Conservation (phyloP, 2,113 vertebrate genomes). For the Oryzias melastigma region DNA sequence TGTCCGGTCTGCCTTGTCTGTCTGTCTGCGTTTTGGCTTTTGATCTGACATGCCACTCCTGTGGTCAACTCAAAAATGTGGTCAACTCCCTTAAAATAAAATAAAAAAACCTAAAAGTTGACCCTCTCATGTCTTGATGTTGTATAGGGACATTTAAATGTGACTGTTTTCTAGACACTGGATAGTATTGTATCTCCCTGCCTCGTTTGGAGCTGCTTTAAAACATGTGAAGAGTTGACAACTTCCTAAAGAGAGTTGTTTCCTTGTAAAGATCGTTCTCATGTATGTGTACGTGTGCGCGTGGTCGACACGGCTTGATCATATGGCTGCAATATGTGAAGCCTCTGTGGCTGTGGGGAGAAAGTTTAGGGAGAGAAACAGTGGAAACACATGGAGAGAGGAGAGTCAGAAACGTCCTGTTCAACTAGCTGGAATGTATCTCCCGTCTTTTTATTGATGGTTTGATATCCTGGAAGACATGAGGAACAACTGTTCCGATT, state of each 20-base stretch:
- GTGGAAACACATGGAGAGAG: conserved; percentile 57
- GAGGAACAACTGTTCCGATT: conserved; percentile 72
- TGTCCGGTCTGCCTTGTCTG: not conserved
- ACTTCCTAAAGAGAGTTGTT: conserved; percentile 72
- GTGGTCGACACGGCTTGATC: conserved; percentile 51
- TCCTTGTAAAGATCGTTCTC: conserved; percentile 66
- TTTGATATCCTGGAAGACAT: conserved; percentile 71
- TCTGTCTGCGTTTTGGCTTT: not conserved
- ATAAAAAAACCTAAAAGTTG: conserved; percentile 5
- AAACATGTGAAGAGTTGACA: conserved; percentile 71
- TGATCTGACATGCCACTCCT: not conserved
- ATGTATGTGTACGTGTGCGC: conserved; percentile 26
- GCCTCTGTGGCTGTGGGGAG: conserved; percentile 66
- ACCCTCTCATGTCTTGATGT: conserved; percentile 6
- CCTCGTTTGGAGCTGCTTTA: conserved; percentile 67
- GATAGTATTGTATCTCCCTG: conserved; percentile 62
- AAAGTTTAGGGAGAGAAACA: conserved; percentile 57
- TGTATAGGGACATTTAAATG: conserved; percentile 5
- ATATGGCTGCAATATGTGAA: conserved; percentile 77
- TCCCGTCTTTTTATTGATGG: conserved; percentile 71
- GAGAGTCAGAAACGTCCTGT: conserved; percentile 69
- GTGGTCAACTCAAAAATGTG: conserved; percentile 17
- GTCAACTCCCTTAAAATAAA: conserved; percentile 6
- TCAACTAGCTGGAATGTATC: conserved; percentile 70
- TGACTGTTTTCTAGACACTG: conserved; percentile 42